Percentiles rank a stretch among this genome's conserved stretches.
Conservation (phyloP, 2,888 invertebrate genomes). For the Orthonevra nobilis region DNA sequence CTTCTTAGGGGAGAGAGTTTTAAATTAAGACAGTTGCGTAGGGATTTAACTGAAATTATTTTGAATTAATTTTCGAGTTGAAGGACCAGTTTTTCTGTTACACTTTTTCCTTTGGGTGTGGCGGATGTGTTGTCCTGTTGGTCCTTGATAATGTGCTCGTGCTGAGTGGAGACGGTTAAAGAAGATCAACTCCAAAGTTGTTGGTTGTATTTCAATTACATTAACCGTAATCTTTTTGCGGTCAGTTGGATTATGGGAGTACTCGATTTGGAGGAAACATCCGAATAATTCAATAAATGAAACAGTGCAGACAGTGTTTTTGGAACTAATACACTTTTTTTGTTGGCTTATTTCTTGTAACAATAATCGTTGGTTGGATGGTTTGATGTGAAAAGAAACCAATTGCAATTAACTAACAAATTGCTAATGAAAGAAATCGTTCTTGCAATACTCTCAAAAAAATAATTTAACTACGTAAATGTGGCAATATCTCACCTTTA, state of each 20-base stretch:
- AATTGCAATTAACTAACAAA: too few species aligned
- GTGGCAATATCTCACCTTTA: too few species aligned
- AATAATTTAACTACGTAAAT: too few species aligned
- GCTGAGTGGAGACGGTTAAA: slow-evolving; percentile 38
- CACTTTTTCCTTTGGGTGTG: neutral
- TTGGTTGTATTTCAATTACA: slow-evolving; percentile 68
- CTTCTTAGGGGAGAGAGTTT: slow-evolving; percentile 62
- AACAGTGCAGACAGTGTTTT: too few species aligned
- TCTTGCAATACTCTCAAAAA: too few species aligned
- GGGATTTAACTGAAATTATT: slow-evolving; percentile 73
- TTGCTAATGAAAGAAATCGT: too few species aligned
- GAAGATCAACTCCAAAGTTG: slow-evolving; percentile 38
- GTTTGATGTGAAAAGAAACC: too few species aligned
- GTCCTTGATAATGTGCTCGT: slow-evolving; percentile 43
- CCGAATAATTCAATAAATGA: too few species aligned
- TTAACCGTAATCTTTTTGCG: slow-evolving; percentile 66
- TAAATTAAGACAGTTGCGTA: slow-evolving; percentile 72
- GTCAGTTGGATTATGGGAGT: slow-evolving; percentile 59
- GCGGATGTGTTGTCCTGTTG: slow-evolving; percentile 6
- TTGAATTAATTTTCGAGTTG: slow-evolving; percentile 73
- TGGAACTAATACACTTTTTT: too few species aligned
- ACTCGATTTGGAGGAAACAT: too few species aligned
- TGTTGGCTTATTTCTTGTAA: too few species aligned
- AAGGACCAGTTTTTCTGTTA: slow-evolving; percentile 44
- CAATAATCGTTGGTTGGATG: too few species aligned